Base-by-base conservation (phyloP, 1,140 invertebrate genomes). In the Ceratina calcarata region DNA sequence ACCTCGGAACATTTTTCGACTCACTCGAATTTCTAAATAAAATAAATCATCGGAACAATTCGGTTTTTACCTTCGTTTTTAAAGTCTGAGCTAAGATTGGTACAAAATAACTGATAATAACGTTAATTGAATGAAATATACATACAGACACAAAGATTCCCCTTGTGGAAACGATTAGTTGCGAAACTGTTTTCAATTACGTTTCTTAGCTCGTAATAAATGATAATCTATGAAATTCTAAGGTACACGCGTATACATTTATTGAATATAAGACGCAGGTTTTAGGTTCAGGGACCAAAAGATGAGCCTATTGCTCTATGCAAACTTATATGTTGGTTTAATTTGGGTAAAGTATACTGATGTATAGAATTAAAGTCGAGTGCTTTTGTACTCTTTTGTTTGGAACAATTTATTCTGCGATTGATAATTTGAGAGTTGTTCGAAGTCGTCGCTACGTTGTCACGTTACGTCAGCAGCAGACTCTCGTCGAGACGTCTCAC, bases 261-360 rank as follows among this genome's bases (percentile, higher is more conserved):
- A 57, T 57, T 86, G 86, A 87, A 67, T 67, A 84, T 83, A 85
- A 82, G 75, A 32, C 16, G n/a, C 86, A 88, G 87, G 65, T 87
- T 79, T 83, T 82, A 68, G 88, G 88, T 90, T 90, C 89, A 90
- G 89, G 89, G 88, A 89, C 88, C 89, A 90, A 90, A 72, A 53
- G 86, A 83, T 79, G 72, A 68, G 82, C 68, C 73, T 86, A 86
- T 83, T 74, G 72, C 69, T 86, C 58, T 72, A 62, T 80, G 80
- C 53, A 80, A 73, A 71, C 16, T 60, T 86, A 20, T 58, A 53
- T 83, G 74, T 86, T 86, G 61, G 70, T 82, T 72, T 70, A 66
- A 73, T 78, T 83, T 83, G 71, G 80, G 51, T 85, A 58, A 82
- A 80, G 81, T 83, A 86, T 85, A 82, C 74, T 61, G 70, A 80